Base-by-base conservation (phyloP, 2,797 vertebrate genomes). In the Corythornis leucogaster region DNA sequence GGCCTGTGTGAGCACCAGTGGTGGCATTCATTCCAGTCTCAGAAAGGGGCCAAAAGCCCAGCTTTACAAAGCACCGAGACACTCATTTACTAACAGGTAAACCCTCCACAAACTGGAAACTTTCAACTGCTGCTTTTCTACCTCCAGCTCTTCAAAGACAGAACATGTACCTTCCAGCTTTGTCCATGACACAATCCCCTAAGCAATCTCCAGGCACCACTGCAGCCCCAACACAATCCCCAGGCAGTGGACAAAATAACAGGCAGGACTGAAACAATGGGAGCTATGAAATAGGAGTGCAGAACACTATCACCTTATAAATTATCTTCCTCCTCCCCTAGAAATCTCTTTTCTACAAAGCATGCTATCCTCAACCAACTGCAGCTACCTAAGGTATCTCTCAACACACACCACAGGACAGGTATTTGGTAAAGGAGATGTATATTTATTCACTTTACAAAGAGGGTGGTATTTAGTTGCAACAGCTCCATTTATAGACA, bases 361-460 rank as follows among this genome's bases (percentile, higher is more conserved):
- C 30, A n/a, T 59, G 55, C 80, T 6, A 69, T 22, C n/a, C 43
- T 31, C 13, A 33, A 70, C 24, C 58, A 77, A 12, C 58, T 25
- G 17, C 22, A 64, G 57, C 66, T 85, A 70, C 30, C 28, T 46
- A 46, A 48, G 15, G 87, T 75, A 67, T 94, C 89, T 88, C 84
- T 93, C 82, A 75, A 94, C 66, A 97, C 38, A 97, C 26, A 97
- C 58, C 88, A 97, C 96, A 88, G 93, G 85, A 97, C 97, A 97
- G 96, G 38, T 89, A 80, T 90, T 81, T 93, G 92, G 92, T 97
- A 98, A 98, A 98, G 97, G 97, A 96, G 97, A 98, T 96, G 97
- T 97, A 83, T 95, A 97, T 98, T 98, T 98, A 98, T 98, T 98
- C 97, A 98, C 97, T 98, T 98, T 98, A 98, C 98, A 98, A 98